Conservation (phyloP, 1,140 invertebrate genomes). For the Cydia pomonella region DNA sequence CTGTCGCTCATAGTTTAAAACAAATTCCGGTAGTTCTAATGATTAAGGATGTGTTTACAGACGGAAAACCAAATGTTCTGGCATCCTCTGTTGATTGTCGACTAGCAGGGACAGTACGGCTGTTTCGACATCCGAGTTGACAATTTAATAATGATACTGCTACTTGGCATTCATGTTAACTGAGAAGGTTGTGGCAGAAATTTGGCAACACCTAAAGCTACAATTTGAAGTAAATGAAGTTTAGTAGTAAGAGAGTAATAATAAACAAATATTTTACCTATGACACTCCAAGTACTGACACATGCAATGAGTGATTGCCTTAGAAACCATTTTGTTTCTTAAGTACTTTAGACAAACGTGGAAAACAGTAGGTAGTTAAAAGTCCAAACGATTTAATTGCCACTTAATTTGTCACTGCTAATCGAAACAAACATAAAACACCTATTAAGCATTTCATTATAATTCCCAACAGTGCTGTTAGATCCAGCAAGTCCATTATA, state of each 20-base stretch:
- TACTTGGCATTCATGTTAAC: not conserved
- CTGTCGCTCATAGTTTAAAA: not conserved
- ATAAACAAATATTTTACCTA: too few relatives aligned
- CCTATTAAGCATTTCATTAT: not conserved
- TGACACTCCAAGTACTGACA: too few relatives aligned
- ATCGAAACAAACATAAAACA: not conserved
- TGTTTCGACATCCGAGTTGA: not conserved
- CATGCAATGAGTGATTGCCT: too few relatives aligned
- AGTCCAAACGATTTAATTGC: too few relatives aligned
- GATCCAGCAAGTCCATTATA: slow-evolving; percentile 1
- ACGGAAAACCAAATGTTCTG: not conserved
- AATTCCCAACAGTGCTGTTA: not conserved
- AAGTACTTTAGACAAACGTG: too few relatives aligned
- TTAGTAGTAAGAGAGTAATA: too few relatives aligned
- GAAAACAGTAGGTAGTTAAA: too few relatives aligned
- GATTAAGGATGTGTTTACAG: slow-evolving; percentile 20
- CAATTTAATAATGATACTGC: not conserved
- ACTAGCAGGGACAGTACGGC: not conserved
- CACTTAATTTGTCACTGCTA: not conserved
- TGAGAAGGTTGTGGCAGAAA: not conserved
- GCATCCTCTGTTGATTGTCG: slow-evolving; percentile 17
- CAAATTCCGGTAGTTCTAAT: slow-evolving; percentile 21
- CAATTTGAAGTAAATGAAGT: too few relatives aligned
- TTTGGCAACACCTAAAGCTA: not conserved
- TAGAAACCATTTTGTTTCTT: too few relatives aligned